A percentile compares a stretch with the other conserved stretches of the same genome.
These are phyloP conservation scores for Dorcus hopei DNA, from an alignment of 2,888 invertebrate genomes.

Conservation along the genomic window DNA sequence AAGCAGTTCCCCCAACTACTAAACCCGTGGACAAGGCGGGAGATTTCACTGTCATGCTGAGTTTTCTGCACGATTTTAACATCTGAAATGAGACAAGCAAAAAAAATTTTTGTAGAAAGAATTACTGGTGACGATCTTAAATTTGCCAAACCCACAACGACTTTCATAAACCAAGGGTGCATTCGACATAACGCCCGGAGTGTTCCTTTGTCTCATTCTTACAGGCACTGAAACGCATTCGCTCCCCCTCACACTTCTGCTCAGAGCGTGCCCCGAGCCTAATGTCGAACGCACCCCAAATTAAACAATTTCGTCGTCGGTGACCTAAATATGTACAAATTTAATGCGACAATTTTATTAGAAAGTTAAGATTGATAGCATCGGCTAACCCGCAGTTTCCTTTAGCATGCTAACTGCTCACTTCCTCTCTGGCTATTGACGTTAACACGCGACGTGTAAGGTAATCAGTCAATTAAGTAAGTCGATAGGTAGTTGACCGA, in stretches of 20 bases:
- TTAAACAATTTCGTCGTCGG: not conserved
- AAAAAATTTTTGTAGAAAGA: conserved; percentile 21
- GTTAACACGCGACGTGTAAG: conserved; percentile 26
- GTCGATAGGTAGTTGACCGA: not conserved
- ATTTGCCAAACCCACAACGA: not conserved
- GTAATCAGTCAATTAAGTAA: not conserved
- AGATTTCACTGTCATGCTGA: conserved; percentile 85
- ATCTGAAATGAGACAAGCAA: conserved; percentile 57
- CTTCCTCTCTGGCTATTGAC: conserved; percentile 29
- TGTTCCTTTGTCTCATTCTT: too few species aligned
- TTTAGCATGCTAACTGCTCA: conserved; percentile 34
- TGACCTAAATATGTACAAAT: too few species aligned
- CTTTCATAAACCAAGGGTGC: not conserved
- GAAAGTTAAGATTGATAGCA: conserved; percentile 18
- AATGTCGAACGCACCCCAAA: not conserved
- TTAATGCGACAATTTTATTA: conserved; percentile 2
- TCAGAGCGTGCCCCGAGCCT: too few species aligned
- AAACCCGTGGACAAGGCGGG: conserved; percentile 64
- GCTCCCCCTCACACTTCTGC: too few species aligned
- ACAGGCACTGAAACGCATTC: too few species aligned
- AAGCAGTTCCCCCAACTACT: conserved; percentile 50
- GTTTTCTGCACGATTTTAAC: conserved; percentile 82
- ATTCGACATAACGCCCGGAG: too few species aligned
- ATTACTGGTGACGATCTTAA: too few species aligned
- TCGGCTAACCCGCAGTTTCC: conserved; percentile 27